A percentile compares a stretch with the other conserved stretches of the same genome.
Evolutionary conservation across 2,888 invertebrate species (phyloP).

Genomic region (Allygus modestus): DNA sequence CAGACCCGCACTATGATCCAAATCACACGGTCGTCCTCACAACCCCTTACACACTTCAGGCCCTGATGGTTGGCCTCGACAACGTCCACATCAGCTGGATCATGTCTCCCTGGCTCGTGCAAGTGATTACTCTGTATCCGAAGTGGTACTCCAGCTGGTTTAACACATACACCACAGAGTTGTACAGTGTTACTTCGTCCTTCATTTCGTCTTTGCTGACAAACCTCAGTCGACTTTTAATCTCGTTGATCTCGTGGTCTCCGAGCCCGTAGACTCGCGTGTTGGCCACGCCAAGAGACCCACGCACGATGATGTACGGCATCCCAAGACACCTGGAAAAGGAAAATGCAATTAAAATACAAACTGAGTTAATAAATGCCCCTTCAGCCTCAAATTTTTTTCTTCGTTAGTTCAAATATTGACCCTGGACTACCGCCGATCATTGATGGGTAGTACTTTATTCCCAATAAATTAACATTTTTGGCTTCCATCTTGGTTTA

Average conservation of each 20-base stretch:
- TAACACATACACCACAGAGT: conserved; percentile 70
- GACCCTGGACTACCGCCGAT: too few relatives aligned
- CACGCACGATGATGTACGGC: conserved; percentile 70
- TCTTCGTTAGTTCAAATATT: too few relatives aligned
- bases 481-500: too few relatives aligned
- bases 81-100: conserved; percentile 68
- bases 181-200: conserved; percentile 70
- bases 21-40: not conserved
- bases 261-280: conserved; percentile 70
- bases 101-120: conserved; percentile 67
- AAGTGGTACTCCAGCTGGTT: conserved; percentile 70
- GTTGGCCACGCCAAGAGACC: conserved; percentile 70
- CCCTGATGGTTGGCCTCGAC: conserved; percentile 63
- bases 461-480: too few relatives aligned
- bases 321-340: conserved; percentile 64
- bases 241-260: conserved; percentile 66
- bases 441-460: too few relatives aligned
- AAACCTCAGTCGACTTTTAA: conserved; percentile 66
- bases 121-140: conserved; percentile 68
- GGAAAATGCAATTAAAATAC: too few relatives aligned
- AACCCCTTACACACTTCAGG: not conserved
- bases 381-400: too few relatives aligned
- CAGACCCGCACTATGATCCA: too few relatives aligned
- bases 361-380: too few relatives aligned
- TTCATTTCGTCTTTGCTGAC: conserved; percentile 68